A percentile compares a stretch with the other conserved stretches of the same genome.
Evolutionary conservation across 2,797 vertebrate species (phyloP).

Genomic region (Valencia hispanica): DNA sequence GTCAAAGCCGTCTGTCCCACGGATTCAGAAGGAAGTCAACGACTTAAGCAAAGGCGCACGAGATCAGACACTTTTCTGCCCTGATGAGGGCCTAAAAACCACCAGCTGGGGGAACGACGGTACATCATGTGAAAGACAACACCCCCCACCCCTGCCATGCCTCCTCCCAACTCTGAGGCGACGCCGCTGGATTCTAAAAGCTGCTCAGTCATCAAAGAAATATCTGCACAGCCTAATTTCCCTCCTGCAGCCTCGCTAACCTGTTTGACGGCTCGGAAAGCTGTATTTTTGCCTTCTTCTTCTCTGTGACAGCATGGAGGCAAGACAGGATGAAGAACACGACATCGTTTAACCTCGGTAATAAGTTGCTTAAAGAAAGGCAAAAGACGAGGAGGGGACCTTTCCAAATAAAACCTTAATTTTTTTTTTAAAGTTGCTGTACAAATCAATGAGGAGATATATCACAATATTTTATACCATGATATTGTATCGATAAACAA

Average conservation of each 20-base stretch:
- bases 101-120: slow-evolving; percentile 39
- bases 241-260: slow-evolving; percentile 36
- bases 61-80: slow-evolving; percentile 25
- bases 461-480: too few relatives aligned
- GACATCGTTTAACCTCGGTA: neutral
- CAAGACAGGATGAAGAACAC: slow-evolving; percentile 40
- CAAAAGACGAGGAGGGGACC: too few relatives aligned
- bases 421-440: too few relatives aligned
- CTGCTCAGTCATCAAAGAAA: slow-evolving; percentile 70
- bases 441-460: too few relatives aligned
- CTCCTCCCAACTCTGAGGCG: slow-evolving; percentile 47
- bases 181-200: slow-evolving; percentile 49
- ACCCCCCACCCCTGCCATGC: too few relatives aligned
- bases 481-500: too few relatives aligned
- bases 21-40: neutral
- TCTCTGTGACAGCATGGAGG: slow-evolving; percentile 18
- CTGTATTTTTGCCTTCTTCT: slow-evolving; percentile 31
- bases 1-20: neutral
- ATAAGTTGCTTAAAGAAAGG: neutral
- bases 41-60: neutral
- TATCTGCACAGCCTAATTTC: slow-evolving; percentile 57
- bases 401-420: too few relatives aligned
- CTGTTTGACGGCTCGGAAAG: slow-evolving; percentile 43
- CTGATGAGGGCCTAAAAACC: slow-evolving; percentile 26
- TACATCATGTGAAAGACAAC: slow-evolving; percentile 52